Conservation (phyloP, 2,113 vertebrate genomes). For the Lanius ludovicianus region DNA sequence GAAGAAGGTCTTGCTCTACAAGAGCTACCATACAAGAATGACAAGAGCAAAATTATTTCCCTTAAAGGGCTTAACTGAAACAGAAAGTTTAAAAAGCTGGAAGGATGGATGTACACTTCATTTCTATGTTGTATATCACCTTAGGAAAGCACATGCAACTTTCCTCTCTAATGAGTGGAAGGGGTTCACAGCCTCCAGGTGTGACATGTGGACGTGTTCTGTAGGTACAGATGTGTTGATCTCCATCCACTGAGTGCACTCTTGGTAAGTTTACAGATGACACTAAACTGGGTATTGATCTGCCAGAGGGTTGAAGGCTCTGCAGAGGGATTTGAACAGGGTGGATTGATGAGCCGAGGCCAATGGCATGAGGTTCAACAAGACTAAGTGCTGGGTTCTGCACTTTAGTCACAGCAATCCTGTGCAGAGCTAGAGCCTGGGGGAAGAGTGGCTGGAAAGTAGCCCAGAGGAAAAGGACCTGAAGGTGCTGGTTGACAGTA, state of each 20-base stretch:
- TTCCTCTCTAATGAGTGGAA: neutral
- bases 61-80: neutral
- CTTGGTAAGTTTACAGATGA: neutral
- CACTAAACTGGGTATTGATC: neutral
- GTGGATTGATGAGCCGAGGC: neutral
- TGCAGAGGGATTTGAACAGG: neutral
- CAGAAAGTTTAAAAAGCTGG: neutral
- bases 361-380: neutral
- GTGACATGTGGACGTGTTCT: accelerated
- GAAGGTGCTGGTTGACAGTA: neutral
- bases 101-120: neutral
- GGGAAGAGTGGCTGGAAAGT: neutral
- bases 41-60: neutral
- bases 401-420: neutral
- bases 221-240: neutral
- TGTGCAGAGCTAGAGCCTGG: too few species aligned
- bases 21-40: neutral
- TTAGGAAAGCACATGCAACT: neutral
- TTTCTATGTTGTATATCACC: neutral
- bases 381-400: neutral
- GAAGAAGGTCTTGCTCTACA: neutral
- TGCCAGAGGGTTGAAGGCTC: neutral
- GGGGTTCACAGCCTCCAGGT: neutral
- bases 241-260: neutral
- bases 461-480: neutral